Evolutionary conservation across 2,888 invertebrate genomes (phyloP), one percentile per base, ranked within the genome.

Genomic region (Oegoconia quadripuncta): DNA sequence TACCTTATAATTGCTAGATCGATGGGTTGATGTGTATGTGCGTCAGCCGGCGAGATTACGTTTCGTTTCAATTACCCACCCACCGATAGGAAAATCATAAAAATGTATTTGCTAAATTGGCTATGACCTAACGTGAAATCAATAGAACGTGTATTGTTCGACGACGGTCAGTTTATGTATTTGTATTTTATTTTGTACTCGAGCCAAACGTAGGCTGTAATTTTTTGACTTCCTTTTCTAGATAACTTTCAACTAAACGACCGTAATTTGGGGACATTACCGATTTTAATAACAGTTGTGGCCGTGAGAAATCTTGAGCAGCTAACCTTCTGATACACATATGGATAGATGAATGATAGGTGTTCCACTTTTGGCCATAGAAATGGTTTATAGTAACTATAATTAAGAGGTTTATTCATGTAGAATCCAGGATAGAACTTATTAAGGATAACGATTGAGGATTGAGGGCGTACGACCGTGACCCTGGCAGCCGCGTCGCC

Each of bases 1-100:
- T 17, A 27, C 27, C 36, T 34, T 55, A 56, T 64, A 61, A 59
- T 64, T 58, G 56, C 56, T 55, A 55, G 56, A 59, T 66, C 64
- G 58, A 67, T 56, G 55, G 52, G 42, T 53, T 30, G 31, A 52
- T 50, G 50, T 55, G 64, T 58, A 63, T 59, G 73, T 74, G 75
- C 74, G 76, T 75, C 77, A 76, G 59, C 58, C n/a, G 41, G 51
- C 48, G 44, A 64, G 63, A 69, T 67, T 68, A 63, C 55, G 60
- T 55, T 61, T 56, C 52, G 55, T 66, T 68, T 63, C 65, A 64
- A 70, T 66, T 64, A 70, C 56, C 58, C 46, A 57, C 56, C 58
- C 57, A 54, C 54, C 58, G 69, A 72, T 72, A 72, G 51, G 58
- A 67, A 68, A 66, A 67, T 64, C 63, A 64, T 76, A 73, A 74